These are phyloP conservation scores for Aphidius gifuensis DNA, from an alignment of 1,140 invertebrate species.

Conservation along the genomic window DNA sequence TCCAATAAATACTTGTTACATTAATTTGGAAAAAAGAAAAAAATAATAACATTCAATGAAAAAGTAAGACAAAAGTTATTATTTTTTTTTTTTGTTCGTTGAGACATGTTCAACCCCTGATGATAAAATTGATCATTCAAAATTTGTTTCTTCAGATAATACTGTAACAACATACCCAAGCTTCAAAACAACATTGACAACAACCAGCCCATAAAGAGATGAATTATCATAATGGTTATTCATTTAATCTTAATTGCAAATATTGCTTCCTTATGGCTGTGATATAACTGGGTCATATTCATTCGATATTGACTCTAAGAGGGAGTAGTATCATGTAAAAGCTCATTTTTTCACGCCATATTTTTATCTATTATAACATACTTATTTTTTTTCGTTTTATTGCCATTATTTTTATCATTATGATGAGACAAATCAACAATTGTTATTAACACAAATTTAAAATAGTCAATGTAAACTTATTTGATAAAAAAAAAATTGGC, in stretches of 20 bases:
- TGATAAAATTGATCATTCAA: not conserved
- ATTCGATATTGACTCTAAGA: conserved; percentile 55
- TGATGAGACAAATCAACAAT: conserved; percentile 3
- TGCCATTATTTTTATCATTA: not conserved
- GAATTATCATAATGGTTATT: too few relatives aligned
- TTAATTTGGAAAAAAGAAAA: not conserved
- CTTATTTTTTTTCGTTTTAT: conserved; percentile 32
- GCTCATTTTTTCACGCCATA: conserved; percentile 50
- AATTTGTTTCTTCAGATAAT: not conserved
- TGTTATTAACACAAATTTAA: not conserved
- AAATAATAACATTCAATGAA: not conserved
- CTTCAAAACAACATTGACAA: too few relatives aligned
- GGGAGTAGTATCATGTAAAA: conserved; percentile 53
- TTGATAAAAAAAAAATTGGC: too few relatives aligned
- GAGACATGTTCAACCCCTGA: too few relatives aligned
- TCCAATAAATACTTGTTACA: not conserved
- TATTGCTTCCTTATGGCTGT: conserved; percentile 50
- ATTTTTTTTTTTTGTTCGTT: not conserved
- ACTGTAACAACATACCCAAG: not conserved
- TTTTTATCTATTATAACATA: conserved; percentile 24
- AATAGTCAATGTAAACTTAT: not conserved
- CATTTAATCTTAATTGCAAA: conserved; percentile 1
- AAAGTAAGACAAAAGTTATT: not conserved
- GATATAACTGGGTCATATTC: conserved; percentile 44
- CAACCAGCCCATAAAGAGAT: too few relatives aligned